Evolutionary conservation across 2,888 invertebrate genomes (phyloP).

Genomic region (Cepaea hortensis): DNA sequence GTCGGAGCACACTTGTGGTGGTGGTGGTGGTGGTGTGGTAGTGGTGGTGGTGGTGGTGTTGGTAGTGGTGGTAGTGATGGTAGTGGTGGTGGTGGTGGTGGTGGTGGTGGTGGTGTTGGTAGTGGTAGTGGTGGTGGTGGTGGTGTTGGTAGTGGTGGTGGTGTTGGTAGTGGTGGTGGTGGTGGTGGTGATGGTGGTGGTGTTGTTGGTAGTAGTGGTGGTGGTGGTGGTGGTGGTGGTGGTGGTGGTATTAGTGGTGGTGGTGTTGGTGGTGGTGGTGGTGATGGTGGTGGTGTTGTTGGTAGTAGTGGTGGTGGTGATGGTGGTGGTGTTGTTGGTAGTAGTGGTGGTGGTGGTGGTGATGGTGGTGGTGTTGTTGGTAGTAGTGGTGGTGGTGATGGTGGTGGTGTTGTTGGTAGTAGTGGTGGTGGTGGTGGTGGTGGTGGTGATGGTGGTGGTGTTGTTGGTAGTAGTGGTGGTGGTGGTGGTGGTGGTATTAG

Average conservation of each 20-base stretch:
- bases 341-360: no score
- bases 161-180: neutral
- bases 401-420: no score
- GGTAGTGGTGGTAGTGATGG: neutral
- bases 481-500: neutral
- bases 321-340: no score
- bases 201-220: neutral
- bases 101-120: neutral
- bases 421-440: no score
- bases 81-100: neutral
- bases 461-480: no score
- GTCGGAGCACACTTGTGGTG: no score
- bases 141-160: neutral
- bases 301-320: no score
- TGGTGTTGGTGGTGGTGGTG: neutral
- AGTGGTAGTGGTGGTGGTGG: neutral
- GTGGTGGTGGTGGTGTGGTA: neutral
- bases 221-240: neutral
- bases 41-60: neutral
- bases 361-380: no score
- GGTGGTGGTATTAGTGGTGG: neutral
- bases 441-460: no score
- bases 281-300: neutral
- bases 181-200: neutral
- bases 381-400: no score